Base-by-base conservation (phyloP, 2,888 invertebrate species). In the Drosophila setosimentum region DNA sequence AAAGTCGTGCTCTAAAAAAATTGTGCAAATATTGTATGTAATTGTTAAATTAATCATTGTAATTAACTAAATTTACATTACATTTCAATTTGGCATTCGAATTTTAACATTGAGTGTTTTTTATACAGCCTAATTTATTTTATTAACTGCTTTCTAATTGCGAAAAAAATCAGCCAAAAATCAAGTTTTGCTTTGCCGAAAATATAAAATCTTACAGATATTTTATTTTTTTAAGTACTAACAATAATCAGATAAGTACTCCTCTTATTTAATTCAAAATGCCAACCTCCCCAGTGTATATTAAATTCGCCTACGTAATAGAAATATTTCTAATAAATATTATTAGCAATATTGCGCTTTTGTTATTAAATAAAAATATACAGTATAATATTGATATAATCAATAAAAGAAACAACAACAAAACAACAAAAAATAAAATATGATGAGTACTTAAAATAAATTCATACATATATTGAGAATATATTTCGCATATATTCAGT, bases 1-100 rank as follows among this genome's bases (percentile, higher is more conserved):
- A 45, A 93, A 85, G 37, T 93, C 92, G 89, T 93, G 80, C 62
- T 89, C 88, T 85, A 45, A 48, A 75, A 75, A 74, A 24, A 16
- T 18, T 37, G 13, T 21, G 1, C 3, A 30, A 1, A 32, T 8
- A 18, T 45, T 13, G 3, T 7, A 54, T 2, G 33, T 18, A 35
- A 45, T 45, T 53, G 30, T 42, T 37, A 8, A 21, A 18, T 60
- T 1, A 37, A 53, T 33, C 21, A 61, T 21, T 13, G 8, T 6
- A n/a, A 29, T 10, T 55, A 13, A 5, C 3, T 35, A 10, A 35
- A 37, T 54, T 45, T 24, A 29, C 11, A 32, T 32, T 54, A 7
- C 35, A 63, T 32, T 63, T 10, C 10, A 51, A 29, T 72, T 50
- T 53, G 54, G 21, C 67, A 64, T 59, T 65, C 48, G 16, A 48